Evolutionary conservation across 2,113 vertebrate species (phyloP), one percentile per base, ranked within the genome.

Genomic region (Dipodomys ordii): DNA sequence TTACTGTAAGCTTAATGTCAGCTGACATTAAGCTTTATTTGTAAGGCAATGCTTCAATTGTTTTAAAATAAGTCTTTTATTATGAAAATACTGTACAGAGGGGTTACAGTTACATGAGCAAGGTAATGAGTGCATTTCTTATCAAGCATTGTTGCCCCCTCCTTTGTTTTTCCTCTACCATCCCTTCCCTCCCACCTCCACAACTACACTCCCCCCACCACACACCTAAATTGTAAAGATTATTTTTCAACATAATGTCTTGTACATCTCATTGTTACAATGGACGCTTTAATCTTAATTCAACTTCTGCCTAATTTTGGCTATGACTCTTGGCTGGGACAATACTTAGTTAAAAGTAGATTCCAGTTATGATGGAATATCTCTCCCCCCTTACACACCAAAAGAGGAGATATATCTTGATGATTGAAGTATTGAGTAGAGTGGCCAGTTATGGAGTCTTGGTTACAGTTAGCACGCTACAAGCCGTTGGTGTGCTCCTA

Each of bases 321-420:
- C 83, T 83, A 11, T 71, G 84, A 62, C 71, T 94, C 67, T 91
- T 64, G 16, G 25, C 11, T 35, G 6, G 39, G 62, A 27, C 20
- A 7, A n/a, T 23, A 78, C 53, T 18, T 80, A 74, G 46, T 80
- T 76, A 88, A 65, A 85, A 35, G 73, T 32, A 95, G 76, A 91
- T 64, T 53, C 44, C 46, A 73, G 57, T 28, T 13, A 10, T 30
- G 46, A 74, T 0, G 72, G 71, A 94, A 93, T 49, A 49, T 12
- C 49, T 35, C 9, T 49, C 49, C 49, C 49, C 8, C 10, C 39
- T 39, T 39, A 39, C 3, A 39, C 5, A 39, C 78, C 30, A 65
- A 19, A 22, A 83, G 72, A 79, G 46, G 18, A 79, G 49, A 77
- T 0, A 71, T 15, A 71, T 22, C 53, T 67, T 28, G 20, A 44